phyloP scores from a whole-genome alignment of 2,797 vertebrate genomes.

The Naso thynnoides region DNA sequence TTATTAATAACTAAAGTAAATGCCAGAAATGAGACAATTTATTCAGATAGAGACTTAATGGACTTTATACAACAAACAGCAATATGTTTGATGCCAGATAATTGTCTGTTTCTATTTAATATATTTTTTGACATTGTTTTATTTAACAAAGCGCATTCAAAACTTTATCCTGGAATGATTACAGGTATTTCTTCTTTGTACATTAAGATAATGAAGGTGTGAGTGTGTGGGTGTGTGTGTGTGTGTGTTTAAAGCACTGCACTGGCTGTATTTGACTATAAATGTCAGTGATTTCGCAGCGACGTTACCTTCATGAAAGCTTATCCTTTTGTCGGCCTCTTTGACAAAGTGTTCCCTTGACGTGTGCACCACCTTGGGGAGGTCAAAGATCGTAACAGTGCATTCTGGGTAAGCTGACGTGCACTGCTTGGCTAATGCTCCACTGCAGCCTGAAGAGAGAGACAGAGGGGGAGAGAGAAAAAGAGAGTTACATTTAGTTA shows the following conservation, averaged over 20 bases:
- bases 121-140: not conserved
- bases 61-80: not conserved
- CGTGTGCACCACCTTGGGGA: slow-evolving; percentile 86
- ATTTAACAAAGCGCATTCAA: not conserved
- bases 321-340: slow-evolving; percentile 70
- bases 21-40: not conserved
- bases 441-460: slow-evolving; percentile 86
- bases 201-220: not conserved
- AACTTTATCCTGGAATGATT: not conserved
- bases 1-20: not conserved
- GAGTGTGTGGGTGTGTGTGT: slow-evolving; percentile 20
- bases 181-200: not conserved
- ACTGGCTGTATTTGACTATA: slow-evolving; percentile 4
- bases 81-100: not conserved
- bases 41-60: not conserved
- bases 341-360: slow-evolving; percentile 83
- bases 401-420: slow-evolving; percentile 86
- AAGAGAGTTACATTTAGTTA: slow-evolving; percentile 52
- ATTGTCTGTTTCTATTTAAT: not conserved
- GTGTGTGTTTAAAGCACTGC: not conserved
- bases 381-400: slow-evolving; percentile 88
- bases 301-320: slow-evolving; percentile 86
- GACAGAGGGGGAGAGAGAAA: slow-evolving; percentile 20
- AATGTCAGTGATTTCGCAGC: slow-evolving; percentile 37
- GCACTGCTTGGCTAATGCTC: slow-evolving; percentile 89